phyloP scores from a whole-genome alignment of 1,140 invertebrate species.

The Scaptomyza hsui region DNA sequence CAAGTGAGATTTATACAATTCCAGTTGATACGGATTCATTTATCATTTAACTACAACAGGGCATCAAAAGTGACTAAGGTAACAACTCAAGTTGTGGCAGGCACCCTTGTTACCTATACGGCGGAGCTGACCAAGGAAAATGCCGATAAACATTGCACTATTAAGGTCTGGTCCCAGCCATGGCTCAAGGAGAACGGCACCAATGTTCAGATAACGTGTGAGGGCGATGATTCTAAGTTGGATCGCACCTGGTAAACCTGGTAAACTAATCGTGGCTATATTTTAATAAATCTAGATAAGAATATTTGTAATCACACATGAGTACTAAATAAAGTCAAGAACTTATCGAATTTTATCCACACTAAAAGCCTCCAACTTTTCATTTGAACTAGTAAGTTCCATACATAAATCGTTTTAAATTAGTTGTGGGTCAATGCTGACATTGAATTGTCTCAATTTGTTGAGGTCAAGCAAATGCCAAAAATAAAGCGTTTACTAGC shows the following conservation, averaged over 20 bases:
- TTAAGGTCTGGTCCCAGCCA: conserved; percentile 40
- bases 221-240: conserved; percentile 42
- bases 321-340: not conserved
- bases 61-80: conserved; percentile 34
- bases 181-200: conserved; percentile 51
- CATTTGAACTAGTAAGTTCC: no score
- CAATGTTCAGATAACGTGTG: conserved; percentile 41
- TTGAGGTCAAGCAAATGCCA: no score
- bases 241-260: conserved; percentile 51
- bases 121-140: conserved; percentile 34
- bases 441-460: no score
- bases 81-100: conserved; percentile 44
- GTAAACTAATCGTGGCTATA: not conserved
- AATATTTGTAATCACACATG: not conserved
- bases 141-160: conserved; percentile 27
- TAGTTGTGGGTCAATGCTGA: no score
- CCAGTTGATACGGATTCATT: no score
- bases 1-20: conserved; percentile 35
- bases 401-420: not conserved
- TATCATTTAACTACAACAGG: conserved; percentile 15
- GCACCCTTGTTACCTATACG: conserved; percentile 22
- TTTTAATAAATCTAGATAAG: not conserved
- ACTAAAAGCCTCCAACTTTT: no score
- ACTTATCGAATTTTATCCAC: not conserved
- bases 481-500: no score